Percentiles rank a stretch among this genome's conserved stretches.
Evolutionary conservation across 1,140 invertebrate species (phyloP).

Genomic region (Drosophila suzukii): DNA sequence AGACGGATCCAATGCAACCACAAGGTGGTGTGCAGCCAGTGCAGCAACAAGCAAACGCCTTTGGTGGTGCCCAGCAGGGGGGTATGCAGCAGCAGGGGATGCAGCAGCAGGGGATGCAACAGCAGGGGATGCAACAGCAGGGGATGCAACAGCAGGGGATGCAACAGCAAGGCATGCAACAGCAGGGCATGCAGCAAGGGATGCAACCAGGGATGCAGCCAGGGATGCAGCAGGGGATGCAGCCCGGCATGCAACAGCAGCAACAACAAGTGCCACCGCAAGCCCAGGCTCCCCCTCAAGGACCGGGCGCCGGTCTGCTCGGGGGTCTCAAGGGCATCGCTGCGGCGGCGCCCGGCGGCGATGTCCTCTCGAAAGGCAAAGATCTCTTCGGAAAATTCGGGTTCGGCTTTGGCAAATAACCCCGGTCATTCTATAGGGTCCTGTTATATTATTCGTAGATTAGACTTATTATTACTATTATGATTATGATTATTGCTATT

Average conservation of each 20-base stretch:
- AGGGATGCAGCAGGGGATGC: slow-evolving; percentile 73
- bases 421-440: slow-evolving; percentile 84
- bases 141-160: slow-evolving; percentile 76
- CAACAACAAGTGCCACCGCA: slow-evolving; percentile 84
- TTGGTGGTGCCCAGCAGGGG: slow-evolving; percentile 73
- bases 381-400: slow-evolving; percentile 97
- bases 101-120: slow-evolving; percentile 66
- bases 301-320: slow-evolving; percentile 79
- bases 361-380: slow-evolving; percentile 95
- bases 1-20: slow-evolving; percentile 84
- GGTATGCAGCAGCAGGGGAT: slow-evolving; percentile 68
- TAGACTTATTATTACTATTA: slow-evolving; percentile 79
- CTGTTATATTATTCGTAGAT: slow-evolving; percentile 83
- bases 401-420: slow-evolving; percentile 90
- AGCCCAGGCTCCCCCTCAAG: slow-evolving; percentile 83
- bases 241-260: slow-evolving; percentile 79
- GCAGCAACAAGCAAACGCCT: slow-evolving; percentile 84
- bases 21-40: slow-evolving; percentile 83
- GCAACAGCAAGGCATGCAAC: slow-evolving; percentile 60
- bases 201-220: slow-evolving; percentile 47
- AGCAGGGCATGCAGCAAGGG: slow-evolving; percentile 68
- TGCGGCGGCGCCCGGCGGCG: slow-evolving; percentile 92
- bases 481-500: slow-evolving; percentile 76
- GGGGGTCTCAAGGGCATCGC: slow-evolving; percentile 85
- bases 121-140: slow-evolving; percentile 57